phyloP scores from a whole-genome alignment of 2,113 vertebrate species.

The Lophotis ruficrista region DNA sequence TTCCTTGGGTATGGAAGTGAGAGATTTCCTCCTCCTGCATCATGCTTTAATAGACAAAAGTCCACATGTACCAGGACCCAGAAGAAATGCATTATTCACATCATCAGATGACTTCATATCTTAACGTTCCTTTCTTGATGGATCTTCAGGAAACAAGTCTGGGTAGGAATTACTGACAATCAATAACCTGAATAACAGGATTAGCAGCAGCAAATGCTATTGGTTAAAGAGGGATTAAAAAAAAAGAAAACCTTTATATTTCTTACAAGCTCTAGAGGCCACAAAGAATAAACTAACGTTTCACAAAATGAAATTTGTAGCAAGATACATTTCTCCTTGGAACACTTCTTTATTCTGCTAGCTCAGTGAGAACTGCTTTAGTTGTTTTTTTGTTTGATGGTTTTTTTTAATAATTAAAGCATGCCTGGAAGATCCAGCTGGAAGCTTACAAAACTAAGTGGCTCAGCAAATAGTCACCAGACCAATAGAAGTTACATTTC shows the following conservation, averaged over 20 bases:
- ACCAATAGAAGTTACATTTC: neutral
- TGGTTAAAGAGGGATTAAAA: neutral
- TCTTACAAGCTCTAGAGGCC: neutral
- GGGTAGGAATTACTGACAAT: neutral
- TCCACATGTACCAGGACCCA: neutral
- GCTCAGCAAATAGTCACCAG: neutral
- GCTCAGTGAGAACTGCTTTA: neutral
- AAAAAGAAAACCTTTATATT: neutral
- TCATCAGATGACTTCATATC: neutral
- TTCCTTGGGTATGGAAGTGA: neutral
- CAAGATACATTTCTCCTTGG: neutral
- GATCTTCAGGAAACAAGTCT: neutral
- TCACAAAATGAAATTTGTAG: conserved; percentile 20
- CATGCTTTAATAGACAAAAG: neutral
- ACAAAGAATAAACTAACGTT: neutral
- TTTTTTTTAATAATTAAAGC: neutral
- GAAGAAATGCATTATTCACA: neutral
- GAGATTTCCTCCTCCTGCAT: neutral
- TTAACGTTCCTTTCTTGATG: neutral
- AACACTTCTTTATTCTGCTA: neutral
- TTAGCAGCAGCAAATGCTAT: neutral
- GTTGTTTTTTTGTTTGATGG: neutral
- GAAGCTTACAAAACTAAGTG: neutral
- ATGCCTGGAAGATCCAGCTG: neutral
- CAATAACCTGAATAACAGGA: neutral